Evolutionary conservation across 2,888 invertebrate genomes (phyloP).

Genomic region (Belgica antarctica): DNA sequence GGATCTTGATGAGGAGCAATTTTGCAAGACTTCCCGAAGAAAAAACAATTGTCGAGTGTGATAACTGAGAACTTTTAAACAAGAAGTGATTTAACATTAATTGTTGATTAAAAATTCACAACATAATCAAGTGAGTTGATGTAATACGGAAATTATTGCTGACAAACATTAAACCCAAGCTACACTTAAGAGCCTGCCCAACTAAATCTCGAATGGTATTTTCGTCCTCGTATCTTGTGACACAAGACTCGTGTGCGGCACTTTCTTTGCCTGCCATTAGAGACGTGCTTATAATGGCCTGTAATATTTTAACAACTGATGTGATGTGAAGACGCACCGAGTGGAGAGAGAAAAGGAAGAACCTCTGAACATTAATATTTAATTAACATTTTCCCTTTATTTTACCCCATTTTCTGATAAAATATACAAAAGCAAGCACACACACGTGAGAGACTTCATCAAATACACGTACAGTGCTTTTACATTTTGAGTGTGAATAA

Average conservation of each 20-base stretch:
- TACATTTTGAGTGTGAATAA: background rate
- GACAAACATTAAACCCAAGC: no score
- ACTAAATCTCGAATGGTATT: background rate
- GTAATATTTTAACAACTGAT: slow-evolving; percentile 13
- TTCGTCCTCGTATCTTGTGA: no score
- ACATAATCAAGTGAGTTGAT: slow-evolving; percentile 28
- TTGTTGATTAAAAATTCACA: slow-evolving; percentile 24
- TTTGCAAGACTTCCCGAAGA: slow-evolving; percentile 2
- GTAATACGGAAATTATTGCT: slow-evolving; percentile 2
- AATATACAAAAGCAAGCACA: background rate
- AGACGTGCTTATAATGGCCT: slow-evolving; percentile 28
- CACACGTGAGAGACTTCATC: background rate
- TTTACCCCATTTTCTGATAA: slow-evolving; percentile 17
- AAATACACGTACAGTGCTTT: background rate
- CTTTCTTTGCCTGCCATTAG: slow-evolving; percentile 14
- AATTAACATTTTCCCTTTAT: slow-evolving; percentile 39
- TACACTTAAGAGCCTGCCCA: background rate
- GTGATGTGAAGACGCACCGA: slow-evolving; percentile 1
- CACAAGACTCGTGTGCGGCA: background rate
- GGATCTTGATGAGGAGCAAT: background rate
- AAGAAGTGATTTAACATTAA: slow-evolving; percentile 26
- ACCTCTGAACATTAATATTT: slow-evolving; percentile 39
- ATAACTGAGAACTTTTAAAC: slow-evolving; percentile 5
- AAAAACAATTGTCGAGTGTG: background rate
- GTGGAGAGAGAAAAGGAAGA: background rate